A percentile compares a stretch with the other conserved stretches of the same genome.
phyloP scores from a whole-genome alignment of 2,113 vertebrate genomes.

The Ceyx melanurus region DNA sequence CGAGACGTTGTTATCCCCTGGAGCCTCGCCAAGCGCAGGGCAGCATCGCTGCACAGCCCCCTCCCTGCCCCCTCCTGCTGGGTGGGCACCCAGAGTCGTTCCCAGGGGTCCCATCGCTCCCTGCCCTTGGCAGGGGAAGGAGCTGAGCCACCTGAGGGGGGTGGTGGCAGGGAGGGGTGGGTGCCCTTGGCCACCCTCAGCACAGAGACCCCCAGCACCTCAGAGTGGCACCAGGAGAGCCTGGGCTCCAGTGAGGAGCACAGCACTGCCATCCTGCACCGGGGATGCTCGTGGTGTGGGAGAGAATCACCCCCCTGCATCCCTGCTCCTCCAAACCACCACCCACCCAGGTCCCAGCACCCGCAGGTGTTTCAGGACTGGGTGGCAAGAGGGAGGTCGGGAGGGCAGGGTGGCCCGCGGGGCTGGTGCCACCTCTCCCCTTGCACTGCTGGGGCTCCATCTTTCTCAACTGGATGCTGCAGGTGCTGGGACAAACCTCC shows the following conservation, averaged over 20 bases:
- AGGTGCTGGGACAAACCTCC: background rate
- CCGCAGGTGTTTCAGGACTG: fast-evolving
- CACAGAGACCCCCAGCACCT: fast-evolving
- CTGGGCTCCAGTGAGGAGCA: background rate
- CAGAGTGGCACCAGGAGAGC: fast-evolving
- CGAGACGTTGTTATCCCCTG: fast-evolving
- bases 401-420: background rate
- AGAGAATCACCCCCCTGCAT: background rate
- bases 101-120: background rate
- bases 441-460: fast-evolving
- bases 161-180: fast-evolving
- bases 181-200: too few species aligned
- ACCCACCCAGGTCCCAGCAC: fast-evolving
- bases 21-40: background rate
- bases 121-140: background rate
- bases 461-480: background rate
- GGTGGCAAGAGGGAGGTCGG: background rate
- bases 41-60: background rate
- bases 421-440: background rate
- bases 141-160: background rate
- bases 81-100: background rate
- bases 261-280: fast-evolving
- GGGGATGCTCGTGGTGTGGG: fast-evolving
- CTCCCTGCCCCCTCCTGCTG: background rate
- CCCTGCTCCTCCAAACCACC: background rate